Conservation (phyloP, 2,797 vertebrate genomes). For the Sebastes wilsoni region DNA sequence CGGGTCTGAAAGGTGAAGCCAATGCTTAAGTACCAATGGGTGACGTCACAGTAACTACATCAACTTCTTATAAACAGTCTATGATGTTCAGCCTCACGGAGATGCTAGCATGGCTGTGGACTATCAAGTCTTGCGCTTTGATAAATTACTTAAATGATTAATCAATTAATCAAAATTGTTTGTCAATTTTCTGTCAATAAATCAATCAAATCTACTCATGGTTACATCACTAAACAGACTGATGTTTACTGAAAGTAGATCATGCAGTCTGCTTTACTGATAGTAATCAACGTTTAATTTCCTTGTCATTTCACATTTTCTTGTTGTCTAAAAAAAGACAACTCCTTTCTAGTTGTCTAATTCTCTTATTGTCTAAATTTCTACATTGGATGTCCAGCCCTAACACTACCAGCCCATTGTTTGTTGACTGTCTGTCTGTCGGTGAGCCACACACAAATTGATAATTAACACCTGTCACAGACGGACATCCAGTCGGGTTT, state of each 20-base stretch:
- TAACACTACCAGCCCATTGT: conserved; percentile 25
- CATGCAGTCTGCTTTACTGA: neutral
- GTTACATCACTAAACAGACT: neutral
- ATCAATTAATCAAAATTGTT: neutral
- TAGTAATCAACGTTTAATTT: neutral
- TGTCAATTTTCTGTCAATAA: neutral
- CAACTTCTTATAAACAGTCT: too few species aligned
- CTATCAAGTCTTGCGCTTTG: neutral
- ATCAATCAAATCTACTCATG: neutral
- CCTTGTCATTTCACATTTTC: neutral
- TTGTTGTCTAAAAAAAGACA: neutral
- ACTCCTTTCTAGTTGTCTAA: neutral
- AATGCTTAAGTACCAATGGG: too few species aligned
- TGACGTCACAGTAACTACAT: too few species aligned
- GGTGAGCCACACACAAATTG: conserved; percentile 15
- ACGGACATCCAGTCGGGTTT: conserved; percentile 10
- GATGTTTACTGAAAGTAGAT: neutral
- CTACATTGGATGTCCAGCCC: neutral
- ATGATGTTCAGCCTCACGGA: neutral
- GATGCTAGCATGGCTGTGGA: neutral
- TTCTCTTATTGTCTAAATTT: conserved; percentile 8
- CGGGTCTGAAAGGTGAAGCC: too few species aligned
- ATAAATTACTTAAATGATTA: neutral
- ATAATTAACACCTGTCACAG: conserved; percentile 72
- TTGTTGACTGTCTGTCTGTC: conserved; percentile 15